Base-by-base conservation (phyloP, 2,888 invertebrate species). In the Alloscopus bannaensis region DNA sequence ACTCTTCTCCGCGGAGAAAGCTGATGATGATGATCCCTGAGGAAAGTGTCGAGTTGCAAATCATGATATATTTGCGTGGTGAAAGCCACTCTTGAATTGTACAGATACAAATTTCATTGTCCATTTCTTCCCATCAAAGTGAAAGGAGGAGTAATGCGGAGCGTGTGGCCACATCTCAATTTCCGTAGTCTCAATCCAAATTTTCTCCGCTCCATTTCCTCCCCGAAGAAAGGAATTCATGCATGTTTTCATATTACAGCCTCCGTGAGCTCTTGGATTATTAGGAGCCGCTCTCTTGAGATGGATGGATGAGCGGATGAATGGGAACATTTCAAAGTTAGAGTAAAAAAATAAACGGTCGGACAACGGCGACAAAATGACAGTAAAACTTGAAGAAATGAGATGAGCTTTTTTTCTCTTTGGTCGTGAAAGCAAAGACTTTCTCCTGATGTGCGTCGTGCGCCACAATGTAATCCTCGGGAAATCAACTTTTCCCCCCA, bases 61-160 rank as follows among this genome's bases (percentile, higher is more conserved):
- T n/a, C n/a, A n/a, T n/a, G n/a, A n/a, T 50, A 50, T 22, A 55
- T 18, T 18, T 26, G 55, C 28, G 55, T 59, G 59, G 29, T n/a
- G n/a, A n/a, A n/a, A 31, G 13, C 6, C 57, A 28, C 4, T 11
- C n/a, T 11, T 47, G 47, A 20, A 22, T 2, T 55, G 52, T 69
- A 60, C 76, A 69, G 68, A 69, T 68, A 76, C 68, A 76, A 76
- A 76, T 76, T 76, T 69, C 60, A 69, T 62, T 76, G 76, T 69
- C 69, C 76, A 76, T 76, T 76, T 69, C 60, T 62, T 29, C 40
- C 69, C 69, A 69, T 76, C 76, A 76, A 60, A n/a, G n/a, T n/a
- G n/a, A n/a, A n/a, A n/a, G 76, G 36, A 22, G 28, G 11, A 24
- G 31, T 62, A 76, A 76, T 76, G 76, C 64, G 40, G 68, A 60